Percentiles rank a stretch among this genome's conserved stretches.
These are phyloP conservation scores for Ataeniobius toweri DNA, from an alignment of 2,797 vertebrate genomes.

Conservation along the genomic window DNA sequence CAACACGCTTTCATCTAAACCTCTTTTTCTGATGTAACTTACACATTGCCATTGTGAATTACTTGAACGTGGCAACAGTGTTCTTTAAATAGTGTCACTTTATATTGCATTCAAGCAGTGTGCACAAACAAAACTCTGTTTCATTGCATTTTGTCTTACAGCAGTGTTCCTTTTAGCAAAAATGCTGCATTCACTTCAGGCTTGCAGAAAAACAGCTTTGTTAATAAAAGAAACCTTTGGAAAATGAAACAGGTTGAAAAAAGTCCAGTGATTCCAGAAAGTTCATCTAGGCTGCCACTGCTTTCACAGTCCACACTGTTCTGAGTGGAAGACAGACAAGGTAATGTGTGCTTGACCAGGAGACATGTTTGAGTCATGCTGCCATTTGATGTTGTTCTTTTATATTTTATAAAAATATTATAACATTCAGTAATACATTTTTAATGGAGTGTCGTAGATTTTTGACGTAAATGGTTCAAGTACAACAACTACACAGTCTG, in stretches of 20 bases:
- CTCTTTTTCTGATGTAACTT: background rate
- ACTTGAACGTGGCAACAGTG: background rate
- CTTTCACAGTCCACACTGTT: constrained; percentile 1
- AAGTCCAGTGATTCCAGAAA: constrained; percentile 6
- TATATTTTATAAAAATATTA: no score
- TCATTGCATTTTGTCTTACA: background rate
- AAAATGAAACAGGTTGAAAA: constrained; percentile 9
- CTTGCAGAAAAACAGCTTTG: background rate
- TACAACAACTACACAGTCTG: background rate
- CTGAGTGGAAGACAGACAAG: background rate
- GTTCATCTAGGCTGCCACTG: background rate
- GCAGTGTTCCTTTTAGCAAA: background rate
- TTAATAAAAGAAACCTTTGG: constrained; percentile 21
- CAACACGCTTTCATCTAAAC: background rate
- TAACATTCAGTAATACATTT: no score
- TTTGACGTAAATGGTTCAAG: background rate
- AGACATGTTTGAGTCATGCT: background rate
- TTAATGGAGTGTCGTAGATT: no score
- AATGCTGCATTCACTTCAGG: constrained; percentile 12
- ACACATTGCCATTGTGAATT: background rate
- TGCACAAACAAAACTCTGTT: background rate
- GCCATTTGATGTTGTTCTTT: no score
- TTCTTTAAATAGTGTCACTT: background rate
- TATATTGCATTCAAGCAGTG: background rate
- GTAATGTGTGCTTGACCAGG: background rate